Evolutionary conservation across 1,140 invertebrate genomes (phyloP).

Genomic region (Papilio dardanus): DNA sequence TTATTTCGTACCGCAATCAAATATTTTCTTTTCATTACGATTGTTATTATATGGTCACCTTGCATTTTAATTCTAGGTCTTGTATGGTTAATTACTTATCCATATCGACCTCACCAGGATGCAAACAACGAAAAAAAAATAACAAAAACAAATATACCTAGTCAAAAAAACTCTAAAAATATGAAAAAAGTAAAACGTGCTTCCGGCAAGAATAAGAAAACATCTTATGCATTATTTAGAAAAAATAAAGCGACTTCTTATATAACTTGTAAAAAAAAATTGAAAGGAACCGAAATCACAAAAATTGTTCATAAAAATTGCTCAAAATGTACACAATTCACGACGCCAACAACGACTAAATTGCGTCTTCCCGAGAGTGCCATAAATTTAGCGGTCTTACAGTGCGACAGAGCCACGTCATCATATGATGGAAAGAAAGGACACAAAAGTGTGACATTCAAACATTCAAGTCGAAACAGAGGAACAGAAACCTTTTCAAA

Average conservation of each 20-base stretch:
- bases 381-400: neutral
- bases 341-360: neutral
- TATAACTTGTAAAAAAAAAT: neutral
- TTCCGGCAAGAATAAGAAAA: neutral
- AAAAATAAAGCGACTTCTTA: slow-evolving; percentile 1
- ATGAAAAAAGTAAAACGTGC: neutral
- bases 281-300: neutral
- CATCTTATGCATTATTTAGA: neutral
- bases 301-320: neutral
- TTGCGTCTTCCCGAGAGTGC: neutral
- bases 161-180: neutral
- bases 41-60: slow-evolving; percentile 40
- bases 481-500: neutral
- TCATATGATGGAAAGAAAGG: neutral
- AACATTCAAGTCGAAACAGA: neutral
- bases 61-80: slow-evolving; percentile 34
- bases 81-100: slow-evolving; percentile 39
- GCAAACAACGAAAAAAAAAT: slow-evolving; percentile 3
- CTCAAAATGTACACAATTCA: neutral
- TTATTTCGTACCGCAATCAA: slow-evolving; percentile 29
- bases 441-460: slow-evolving; percentile 24
- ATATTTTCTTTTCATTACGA: slow-evolving; percentile 36
- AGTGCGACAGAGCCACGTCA: neutral
- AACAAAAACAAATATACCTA: neutral
- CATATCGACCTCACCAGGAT: slow-evolving; percentile 20